A percentile compares a stretch with the other conserved stretches of the same genome.
phyloP scores from a whole-genome alignment of 2,888 invertebrate species.

The Allophyes oxyacanthae region DNA sequence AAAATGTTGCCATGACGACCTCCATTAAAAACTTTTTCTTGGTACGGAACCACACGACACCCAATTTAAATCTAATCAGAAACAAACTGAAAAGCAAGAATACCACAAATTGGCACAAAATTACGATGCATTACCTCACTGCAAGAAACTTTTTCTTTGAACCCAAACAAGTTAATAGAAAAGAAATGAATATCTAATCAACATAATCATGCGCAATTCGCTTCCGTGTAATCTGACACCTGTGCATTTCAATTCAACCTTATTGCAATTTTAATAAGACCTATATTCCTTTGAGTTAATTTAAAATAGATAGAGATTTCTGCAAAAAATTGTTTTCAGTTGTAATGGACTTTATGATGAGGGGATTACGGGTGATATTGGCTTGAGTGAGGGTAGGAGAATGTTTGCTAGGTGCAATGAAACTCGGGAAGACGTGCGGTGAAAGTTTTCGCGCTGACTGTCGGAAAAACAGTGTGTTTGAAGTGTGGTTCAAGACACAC shows the following conservation, averaged over 20 bases:
- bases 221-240: slow-evolving; percentile 41
- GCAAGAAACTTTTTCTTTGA: slow-evolving; percentile 14
- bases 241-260: slow-evolving; percentile 5
- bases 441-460: slow-evolving; percentile 67
- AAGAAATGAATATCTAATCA: slow-evolving; percentile 49
- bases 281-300: slow-evolving; percentile 27
- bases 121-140: slow-evolving; percentile 18
- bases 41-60: too few relatives aligned
- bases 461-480: slow-evolving; percentile 66
- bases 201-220: slow-evolving; percentile 31
- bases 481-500: slow-evolving; percentile 50
- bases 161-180: slow-evolving; percentile 29
- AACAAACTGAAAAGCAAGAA: too few relatives aligned
- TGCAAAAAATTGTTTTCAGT: slow-evolving; percentile 13
- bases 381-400: slow-evolving; percentile 8
- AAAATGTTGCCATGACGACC: too few relatives aligned
- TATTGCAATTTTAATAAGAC: slow-evolving; percentile 16
- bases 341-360: slow-evolving; percentile 7
- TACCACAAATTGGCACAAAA: slow-evolving; percentile 21
- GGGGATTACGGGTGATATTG: slow-evolving; percentile 31
- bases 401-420: slow-evolving; percentile 45
- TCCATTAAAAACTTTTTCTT: too few relatives aligned
- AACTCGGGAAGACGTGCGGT: slow-evolving; percentile 63
- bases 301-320: slow-evolving; percentile 24
- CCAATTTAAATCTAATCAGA: too few relatives aligned